Percentiles rank a stretch among this genome's conserved stretches.
phyloP scores from a whole-genome alignment of 2,888 invertebrate genomes.

The Opisthograptis luteolata region DNA sequence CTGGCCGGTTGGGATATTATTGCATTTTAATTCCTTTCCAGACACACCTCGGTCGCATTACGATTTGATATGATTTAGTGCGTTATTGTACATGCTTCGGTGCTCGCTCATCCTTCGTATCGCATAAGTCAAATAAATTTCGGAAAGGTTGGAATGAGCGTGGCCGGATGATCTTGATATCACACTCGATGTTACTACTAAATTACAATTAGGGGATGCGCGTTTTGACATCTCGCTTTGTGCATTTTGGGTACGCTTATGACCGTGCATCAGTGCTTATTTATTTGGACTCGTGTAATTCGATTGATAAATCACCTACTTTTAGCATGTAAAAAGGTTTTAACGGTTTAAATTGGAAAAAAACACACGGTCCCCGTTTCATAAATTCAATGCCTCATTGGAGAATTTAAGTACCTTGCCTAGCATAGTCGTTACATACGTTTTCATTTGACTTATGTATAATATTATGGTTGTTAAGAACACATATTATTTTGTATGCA shows the following conservation, averaged over 20 bases:
- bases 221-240: constrained; percentile 58
- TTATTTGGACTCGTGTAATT: constrained; percentile 17
- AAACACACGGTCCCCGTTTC: neutral
- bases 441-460: constrained; percentile 11
- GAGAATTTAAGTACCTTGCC: constrained; percentile 4
- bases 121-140: constrained; percentile 67
- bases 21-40: constrained; percentile 78
- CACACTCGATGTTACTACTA: constrained; percentile 60
- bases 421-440: constrained; percentile 1
- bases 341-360: constrained; percentile 2
- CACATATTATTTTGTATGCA: too few species aligned
- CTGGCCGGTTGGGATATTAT: constrained; percentile 73
- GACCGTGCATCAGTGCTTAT: constrained; percentile 6
- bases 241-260: constrained; percentile 18
- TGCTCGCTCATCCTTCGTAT: constrained; percentile 43
- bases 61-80: constrained; percentile 76
- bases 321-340: neutral
- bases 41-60: constrained; percentile 77
- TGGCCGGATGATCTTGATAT: constrained; percentile 65
- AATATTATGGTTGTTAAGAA: neutral
- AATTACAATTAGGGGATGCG: constrained; percentile 66
- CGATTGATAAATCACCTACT: constrained; percentile 28
- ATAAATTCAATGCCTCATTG: constrained; percentile 4
- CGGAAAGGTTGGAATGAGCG: constrained; percentile 58
- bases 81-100: constrained; percentile 67